Percentiles rank a stretch among this genome's conserved stretches.
Conservation (phyloP, 2,888 invertebrate species). For the Agrilus mali region DNA sequence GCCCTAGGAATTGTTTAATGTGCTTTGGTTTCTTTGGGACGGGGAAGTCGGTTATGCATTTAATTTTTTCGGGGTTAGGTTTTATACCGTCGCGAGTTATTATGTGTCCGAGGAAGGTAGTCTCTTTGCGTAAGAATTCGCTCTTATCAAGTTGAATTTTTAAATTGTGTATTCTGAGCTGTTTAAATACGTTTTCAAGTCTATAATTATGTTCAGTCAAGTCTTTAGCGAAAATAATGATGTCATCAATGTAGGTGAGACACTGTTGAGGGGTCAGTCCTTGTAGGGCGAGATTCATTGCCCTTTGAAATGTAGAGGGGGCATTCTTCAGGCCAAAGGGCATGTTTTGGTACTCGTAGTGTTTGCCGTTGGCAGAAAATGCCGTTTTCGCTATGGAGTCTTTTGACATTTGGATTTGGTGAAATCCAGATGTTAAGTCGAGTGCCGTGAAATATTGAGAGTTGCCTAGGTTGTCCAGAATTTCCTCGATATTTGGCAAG, state of each 20-base stretch:
- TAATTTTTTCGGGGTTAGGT: constrained; percentile 20
- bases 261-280: constrained; percentile 9
- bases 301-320: constrained; percentile 23
- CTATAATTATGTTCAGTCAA: constrained; percentile 19
- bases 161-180: constrained; percentile 12
- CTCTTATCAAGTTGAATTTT: constrained; percentile 16
- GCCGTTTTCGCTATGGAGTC: constrained; percentile 19
- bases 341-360: constrained; percentile 22
- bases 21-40: constrained; percentile 18
- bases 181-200: constrained; percentile 16
- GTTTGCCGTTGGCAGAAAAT: constrained; percentile 18
- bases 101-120: constrained; percentile 25
- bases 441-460: constrained; percentile 12
- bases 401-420: constrained; percentile 17
- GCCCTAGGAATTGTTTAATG: constrained; percentile 21
- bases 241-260: constrained; percentile 19
- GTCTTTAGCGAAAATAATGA: constrained; percentile 12
- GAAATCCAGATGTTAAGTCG: constrained; percentile 5
- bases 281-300: constrained; percentile 20
- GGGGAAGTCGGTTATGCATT: constrained; percentile 16
- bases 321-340: constrained; percentile 21
- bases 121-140: constrained; percentile 22
- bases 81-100: constrained; percentile 20
- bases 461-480: constrained; percentile 14
- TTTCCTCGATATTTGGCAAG: constrained; percentile 14